Conservation (phyloP, 2,113 vertebrate species). For the Melanocharis versteri region DNA sequence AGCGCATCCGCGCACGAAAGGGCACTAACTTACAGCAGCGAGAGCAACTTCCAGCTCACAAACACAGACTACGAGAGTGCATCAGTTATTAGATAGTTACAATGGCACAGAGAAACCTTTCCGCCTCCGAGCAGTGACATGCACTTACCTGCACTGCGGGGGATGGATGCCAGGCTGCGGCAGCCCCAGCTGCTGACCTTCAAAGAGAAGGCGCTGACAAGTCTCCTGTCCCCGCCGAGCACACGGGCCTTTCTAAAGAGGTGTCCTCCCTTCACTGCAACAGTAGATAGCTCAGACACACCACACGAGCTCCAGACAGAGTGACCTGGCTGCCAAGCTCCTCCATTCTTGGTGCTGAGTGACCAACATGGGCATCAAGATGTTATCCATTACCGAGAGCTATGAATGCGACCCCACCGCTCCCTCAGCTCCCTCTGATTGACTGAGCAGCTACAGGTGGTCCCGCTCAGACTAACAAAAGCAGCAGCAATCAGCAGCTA, state of each 20-base stretch:
- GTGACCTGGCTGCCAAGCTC: accelerated
- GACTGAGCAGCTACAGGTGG: neutral
- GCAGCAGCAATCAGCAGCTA: slow-evolving; percentile 27
- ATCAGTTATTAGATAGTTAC: neutral
- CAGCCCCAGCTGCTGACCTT: neutral
- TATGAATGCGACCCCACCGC: neutral
- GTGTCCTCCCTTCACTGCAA: accelerated
- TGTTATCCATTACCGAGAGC: accelerated
- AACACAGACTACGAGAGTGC: accelerated
- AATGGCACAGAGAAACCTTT: neutral
- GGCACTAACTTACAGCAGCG: neutral
- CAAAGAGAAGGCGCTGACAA: too few species aligned
- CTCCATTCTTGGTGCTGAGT: neutral
- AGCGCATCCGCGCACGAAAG: accelerated
- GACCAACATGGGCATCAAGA: accelerated
- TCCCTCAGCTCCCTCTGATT: neutral
- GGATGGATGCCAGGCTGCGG: neutral
- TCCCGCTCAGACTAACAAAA: neutral
- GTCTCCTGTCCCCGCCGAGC: accelerated
- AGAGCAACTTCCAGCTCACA: neutral
- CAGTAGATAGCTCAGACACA: neutral
- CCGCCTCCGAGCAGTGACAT: neutral
- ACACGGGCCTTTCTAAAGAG: neutral
- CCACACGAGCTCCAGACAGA: neutral
- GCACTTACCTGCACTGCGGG: neutral